phyloP scores from a whole-genome alignment of 2,888 invertebrate species.

The Gortyna flavago region DNA sequence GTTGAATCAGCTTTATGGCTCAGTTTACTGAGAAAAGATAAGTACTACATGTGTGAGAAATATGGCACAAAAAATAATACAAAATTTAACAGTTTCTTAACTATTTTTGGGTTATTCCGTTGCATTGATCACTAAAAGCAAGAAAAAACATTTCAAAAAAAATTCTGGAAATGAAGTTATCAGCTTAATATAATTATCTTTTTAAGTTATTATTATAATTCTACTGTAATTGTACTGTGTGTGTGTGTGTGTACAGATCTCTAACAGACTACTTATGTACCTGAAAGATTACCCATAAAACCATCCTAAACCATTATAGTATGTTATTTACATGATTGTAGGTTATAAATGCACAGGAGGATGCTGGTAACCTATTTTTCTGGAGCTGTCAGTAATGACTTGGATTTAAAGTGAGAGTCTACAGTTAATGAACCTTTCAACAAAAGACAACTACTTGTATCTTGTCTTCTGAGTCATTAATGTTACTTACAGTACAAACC shows the following conservation, averaged over 20 bases:
- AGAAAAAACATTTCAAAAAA: not conserved
- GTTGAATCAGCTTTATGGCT: not conserved
- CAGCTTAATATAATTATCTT: not conserved
- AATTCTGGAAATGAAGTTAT: not conserved
- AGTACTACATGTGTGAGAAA: not conserved
- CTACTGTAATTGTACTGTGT: too few species aligned
- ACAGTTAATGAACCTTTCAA: too few species aligned
- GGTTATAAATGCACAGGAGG: slow-evolving; percentile 1
- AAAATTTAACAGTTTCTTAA: not conserved
- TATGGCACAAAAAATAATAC: not conserved
- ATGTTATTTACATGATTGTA: slow-evolving; percentile 17
- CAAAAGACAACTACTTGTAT: not conserved
- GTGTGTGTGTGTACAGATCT: too few species aligned
- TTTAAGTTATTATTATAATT: not conserved
- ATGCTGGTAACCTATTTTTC: not conserved
- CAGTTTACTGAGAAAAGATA: not conserved
- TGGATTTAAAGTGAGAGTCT: not conserved
- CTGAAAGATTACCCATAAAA: not conserved
- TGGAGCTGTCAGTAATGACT: not conserved
- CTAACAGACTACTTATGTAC: not conserved
- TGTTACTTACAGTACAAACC: not conserved
- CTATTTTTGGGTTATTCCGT: not conserved
- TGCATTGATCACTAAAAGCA: not conserved
- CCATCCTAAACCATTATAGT: not conserved
- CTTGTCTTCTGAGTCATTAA: not conserved